Conservation (phyloP, 2,113 vertebrate species). For the Caracal caracal region DNA sequence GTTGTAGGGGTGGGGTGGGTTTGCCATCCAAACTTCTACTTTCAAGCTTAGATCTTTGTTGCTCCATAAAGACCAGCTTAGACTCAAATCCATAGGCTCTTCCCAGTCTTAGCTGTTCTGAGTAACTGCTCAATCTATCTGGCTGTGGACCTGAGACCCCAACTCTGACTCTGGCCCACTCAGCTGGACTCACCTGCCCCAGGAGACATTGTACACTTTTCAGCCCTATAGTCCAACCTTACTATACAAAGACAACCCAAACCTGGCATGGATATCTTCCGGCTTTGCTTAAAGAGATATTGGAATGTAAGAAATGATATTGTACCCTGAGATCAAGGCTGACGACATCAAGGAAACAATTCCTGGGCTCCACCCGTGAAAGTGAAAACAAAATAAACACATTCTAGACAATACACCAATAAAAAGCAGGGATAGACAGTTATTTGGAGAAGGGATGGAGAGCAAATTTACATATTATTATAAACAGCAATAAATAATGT, state of each 20-base stretch:
- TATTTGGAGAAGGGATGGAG: neutral
- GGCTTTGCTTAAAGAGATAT: neutral
- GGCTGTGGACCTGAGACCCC: neutral
- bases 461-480: neutral
- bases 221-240: neutral
- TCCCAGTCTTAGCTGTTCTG: neutral
- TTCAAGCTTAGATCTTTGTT: neutral
- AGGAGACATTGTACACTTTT: neutral
- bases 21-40: neutral
- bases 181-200: neutral
- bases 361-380: neutral
- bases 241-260: neutral
- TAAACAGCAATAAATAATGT: neutral
- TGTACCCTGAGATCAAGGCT: neutral
- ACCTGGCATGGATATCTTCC: neutral
- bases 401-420: neutral
- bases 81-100: neutral
- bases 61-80: neutral
- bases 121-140: neutral
- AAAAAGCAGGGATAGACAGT: neutral
- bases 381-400: neutral
- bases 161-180: neutral
- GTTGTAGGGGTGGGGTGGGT: no score
- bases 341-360: neutral
- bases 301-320: neutral